Evolutionary conservation across 2,888 invertebrate genomes (phyloP).

Genomic region (Cecidostiba fungosa): DNA sequence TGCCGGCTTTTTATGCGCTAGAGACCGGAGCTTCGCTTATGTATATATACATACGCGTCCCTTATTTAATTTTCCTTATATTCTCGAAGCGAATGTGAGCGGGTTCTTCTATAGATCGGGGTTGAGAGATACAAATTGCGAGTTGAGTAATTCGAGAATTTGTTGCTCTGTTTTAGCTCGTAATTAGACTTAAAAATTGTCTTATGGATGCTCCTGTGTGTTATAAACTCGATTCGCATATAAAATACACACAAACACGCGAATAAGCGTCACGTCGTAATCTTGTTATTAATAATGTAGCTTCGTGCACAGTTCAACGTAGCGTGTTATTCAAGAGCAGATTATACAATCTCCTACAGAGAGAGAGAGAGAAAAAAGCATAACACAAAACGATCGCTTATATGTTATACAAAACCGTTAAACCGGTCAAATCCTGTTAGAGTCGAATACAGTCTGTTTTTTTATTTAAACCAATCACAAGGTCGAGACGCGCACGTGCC

Average conservation of each 20-base stretch:
- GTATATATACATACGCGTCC: background rate
- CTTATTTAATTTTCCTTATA: background rate
- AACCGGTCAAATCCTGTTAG: background rate
- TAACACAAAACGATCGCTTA: too few species aligned
- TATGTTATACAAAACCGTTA: background rate
- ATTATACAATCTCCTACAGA: background rate
- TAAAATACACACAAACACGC: background rate
- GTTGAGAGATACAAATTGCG: background rate
- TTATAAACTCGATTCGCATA: background rate
- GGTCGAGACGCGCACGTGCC: background rate
- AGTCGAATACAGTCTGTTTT: background rate
- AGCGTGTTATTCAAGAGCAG: slow-evolving; percentile 9
- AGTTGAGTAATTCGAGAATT: background rate
- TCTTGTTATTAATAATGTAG: background rate
- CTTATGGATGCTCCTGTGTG: background rate
- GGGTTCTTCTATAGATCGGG: background rate
- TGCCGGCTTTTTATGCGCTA: background rate
- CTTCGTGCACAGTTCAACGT: background rate
- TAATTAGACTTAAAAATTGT: background rate
- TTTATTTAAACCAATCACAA: background rate
- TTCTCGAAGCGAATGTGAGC: background rate
- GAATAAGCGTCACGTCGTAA: background rate
- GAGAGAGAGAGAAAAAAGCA: background rate
- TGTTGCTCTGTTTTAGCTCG: background rate
- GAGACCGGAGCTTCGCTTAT: background rate